phyloP scores from a whole-genome alignment of 2,888 invertebrate genomes.

The Acanthosoma haemorrhoidale region DNA sequence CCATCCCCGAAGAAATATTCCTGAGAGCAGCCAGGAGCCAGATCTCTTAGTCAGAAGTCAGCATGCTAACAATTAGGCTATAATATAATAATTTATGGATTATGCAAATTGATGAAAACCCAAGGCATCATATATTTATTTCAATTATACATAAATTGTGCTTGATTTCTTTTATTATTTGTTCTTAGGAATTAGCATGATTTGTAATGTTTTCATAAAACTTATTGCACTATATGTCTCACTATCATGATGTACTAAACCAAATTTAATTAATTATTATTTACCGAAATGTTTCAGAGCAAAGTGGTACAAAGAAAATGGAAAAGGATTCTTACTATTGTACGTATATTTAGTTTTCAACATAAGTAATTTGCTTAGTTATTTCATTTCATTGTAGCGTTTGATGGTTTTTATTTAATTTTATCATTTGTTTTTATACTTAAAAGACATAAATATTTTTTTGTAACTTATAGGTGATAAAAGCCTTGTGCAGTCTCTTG shows the following conservation, averaged over 20 bases:
- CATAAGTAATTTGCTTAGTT: neutral
- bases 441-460: slow-evolving; percentile 15
- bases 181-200: no score
- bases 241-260: neutral
- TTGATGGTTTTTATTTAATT: neutral
- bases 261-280: neutral
- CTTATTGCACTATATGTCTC: neutral
- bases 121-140: no score
- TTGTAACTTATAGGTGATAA: slow-evolving; percentile 69
- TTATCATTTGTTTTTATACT: neutral
- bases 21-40: no score
- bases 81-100: no score
- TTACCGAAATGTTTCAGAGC: no score
- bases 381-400: neutral
- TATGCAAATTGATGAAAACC: no score
- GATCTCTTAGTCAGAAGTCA: no score
- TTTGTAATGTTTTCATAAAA: no score
- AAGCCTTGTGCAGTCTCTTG: slow-evolving; percentile 80
- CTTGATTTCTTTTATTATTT: no score
- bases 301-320: slow-evolving; percentile 56
- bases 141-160: no score
- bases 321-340: slow-evolving; percentile 72
- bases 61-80: no score
- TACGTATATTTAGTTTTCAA: slow-evolving; percentile 48
- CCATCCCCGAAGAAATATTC: no score